Evolutionary conservation across 1,140 invertebrate genomes (phyloP).

Genomic region (Temnothorax longispinosus): DNA sequence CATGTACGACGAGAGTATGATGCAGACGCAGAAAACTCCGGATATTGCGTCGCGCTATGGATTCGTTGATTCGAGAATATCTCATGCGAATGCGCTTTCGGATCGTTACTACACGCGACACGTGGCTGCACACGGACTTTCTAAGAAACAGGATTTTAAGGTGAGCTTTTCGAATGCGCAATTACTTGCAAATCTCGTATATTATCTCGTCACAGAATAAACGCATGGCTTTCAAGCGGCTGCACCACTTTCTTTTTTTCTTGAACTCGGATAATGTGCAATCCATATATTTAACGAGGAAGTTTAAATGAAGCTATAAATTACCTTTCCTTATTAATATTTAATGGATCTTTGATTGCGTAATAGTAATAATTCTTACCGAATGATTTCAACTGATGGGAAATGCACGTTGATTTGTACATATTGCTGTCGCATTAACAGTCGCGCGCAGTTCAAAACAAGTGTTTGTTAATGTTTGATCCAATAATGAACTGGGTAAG

Average conservation of each 20-base stretch:
- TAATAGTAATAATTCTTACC: not conserved
- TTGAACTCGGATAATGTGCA: not conserved
- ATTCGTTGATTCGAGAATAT: slow-evolving; percentile 78
- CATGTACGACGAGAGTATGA: slow-evolving; percentile 84
- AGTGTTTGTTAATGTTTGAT: not conserved
- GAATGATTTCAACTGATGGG: not conserved
- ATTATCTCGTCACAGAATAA: not conserved
- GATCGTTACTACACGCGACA: slow-evolving; percentile 83
- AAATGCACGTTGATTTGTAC: not conserved
- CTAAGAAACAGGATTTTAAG: slow-evolving; percentile 86
- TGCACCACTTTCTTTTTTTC: not conserved
- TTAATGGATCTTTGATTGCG: not conserved
- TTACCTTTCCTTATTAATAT: not conserved
- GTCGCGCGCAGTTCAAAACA: not conserved
- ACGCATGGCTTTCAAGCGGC: not conserved
- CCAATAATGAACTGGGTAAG: slow-evolving; percentile 27
- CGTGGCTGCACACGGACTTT: slow-evolving; percentile 76
- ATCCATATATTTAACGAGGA: not conserved
- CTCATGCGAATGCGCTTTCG: slow-evolving; percentile 76
- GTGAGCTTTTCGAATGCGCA: slow-evolving; percentile 67
- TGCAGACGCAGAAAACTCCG: slow-evolving; percentile 77
- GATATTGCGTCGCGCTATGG: slow-evolving; percentile 82
- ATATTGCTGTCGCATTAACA: not conserved
- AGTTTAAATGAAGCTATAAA: not conserved
- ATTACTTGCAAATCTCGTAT: not conserved